Base-by-base conservation (phyloP, 2,797 vertebrate species). In the Lophotriccus pileatus region DNA sequence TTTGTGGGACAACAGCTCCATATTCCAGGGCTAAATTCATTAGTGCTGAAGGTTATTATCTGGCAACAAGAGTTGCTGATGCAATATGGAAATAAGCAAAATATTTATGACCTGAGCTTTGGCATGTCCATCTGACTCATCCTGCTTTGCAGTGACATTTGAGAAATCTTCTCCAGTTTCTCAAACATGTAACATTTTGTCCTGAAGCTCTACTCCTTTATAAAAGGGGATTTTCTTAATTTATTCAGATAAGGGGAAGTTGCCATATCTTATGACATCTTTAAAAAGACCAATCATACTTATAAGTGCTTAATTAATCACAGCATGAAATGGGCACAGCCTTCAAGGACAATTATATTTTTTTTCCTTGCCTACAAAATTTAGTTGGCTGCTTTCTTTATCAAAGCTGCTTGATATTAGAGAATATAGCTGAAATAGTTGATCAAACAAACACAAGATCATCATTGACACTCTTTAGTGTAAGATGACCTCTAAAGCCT, bases 221-320 rank as follows among this genome's bases (percentile, higher is more conserved):
- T 36, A 47, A 68, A 87, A 72, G 30, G 32, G 82, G 59, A 68
- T 60, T 28, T 55, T 78, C 70, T 73, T 94, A 95, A 95, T 96
- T 94, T 91, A 88, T 90, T 90, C 85, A 86, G 69, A 43, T 95
- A 89, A 93, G 12, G 36, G 81, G 81, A 95, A 93, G 68, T 82
- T 95, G 84, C 89, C 23, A 12, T 90, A 92, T 90, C 90, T 94
- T 85, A 90, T 90, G 93, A 91, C 85, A 94, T 85, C 72, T 95
- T 94, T 89, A 76, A 86, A 95, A 94, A 95, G 88, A 94, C 84
- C 84, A 90, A 75, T 93, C 86, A 56, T 92, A 81, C 34, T 94
- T 95, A 63, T 92, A 95, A 94, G 94, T 94, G 70, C 89, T 96
- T 96, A 95, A 91, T 94, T 96, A 94, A 90, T 96, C 92, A 94